phyloP scores from a whole-genome alignment of 2,888 invertebrate species.

The Tenthredo distinguenda region DNA sequence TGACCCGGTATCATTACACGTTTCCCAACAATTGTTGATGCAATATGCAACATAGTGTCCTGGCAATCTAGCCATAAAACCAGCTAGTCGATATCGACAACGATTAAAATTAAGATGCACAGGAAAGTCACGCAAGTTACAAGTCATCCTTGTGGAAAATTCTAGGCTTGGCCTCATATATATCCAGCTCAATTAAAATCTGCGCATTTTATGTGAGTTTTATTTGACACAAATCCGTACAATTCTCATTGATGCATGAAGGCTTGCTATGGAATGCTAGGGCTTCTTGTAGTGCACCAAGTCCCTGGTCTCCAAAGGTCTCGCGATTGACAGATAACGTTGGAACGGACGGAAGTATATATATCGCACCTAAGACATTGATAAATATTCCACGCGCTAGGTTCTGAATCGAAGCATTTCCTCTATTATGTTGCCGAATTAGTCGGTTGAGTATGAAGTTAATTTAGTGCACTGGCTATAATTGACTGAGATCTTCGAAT shows the following conservation, averaged over 20 bases:
- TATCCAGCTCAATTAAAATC: constrained; percentile 52
- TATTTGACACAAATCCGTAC: background rate
- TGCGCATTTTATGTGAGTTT: constrained; percentile 26
- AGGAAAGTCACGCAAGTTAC: constrained; percentile 46
- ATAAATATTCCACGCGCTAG: constrained; percentile 3
- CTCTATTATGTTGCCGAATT: constrained; percentile 31
- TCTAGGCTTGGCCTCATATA: constrained; percentile 44
- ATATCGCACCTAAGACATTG: constrained; percentile 35
- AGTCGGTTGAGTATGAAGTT: constrained; percentile 34
- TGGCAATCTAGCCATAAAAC: constrained; percentile 35
- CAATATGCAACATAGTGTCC: constrained; percentile 53
- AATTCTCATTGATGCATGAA: constrained; percentile 33
- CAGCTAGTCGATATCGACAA: constrained; percentile 45
- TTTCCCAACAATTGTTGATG: constrained; percentile 46
- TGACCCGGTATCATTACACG: constrained; percentile 42
- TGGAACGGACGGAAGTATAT: constrained; percentile 13
- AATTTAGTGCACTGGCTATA: constrained; percentile 16
- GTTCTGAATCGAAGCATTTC: constrained; percentile 27
- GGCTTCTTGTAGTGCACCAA: constrained; percentile 29
- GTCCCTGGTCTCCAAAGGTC: constrained; percentile 42
- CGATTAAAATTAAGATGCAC: constrained; percentile 25
- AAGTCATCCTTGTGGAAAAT: background rate
- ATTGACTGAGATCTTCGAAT: background rate
- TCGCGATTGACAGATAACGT: constrained; percentile 49
- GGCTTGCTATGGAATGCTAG: background rate